Conservation (phyloP, 2,888 invertebrate species). For the Monoplex corrugatus region DNA sequence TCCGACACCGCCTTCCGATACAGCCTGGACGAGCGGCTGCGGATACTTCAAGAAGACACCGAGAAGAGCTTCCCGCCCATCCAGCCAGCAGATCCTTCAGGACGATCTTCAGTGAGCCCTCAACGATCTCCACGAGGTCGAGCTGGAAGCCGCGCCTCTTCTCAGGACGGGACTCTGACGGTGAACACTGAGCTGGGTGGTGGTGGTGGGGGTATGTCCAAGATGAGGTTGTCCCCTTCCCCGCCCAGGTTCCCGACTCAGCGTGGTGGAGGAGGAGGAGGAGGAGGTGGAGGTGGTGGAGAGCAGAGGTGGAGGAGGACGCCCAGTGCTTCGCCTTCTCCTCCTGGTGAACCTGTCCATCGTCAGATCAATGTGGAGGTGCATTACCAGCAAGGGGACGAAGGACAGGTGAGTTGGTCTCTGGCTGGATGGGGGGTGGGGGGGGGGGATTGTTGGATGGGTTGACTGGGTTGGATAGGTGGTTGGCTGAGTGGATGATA, state of each 20-base stretch:
- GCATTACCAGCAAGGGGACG: slow-evolving; percentile 56
- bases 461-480: too few relatives aligned
- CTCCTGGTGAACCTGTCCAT: slow-evolving; percentile 55
- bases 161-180: background rate
- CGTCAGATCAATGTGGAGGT: slow-evolving; percentile 69
- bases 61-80: slow-evolving; percentile 42
- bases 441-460: too few relatives aligned
- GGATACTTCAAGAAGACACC: slow-evolving; percentile 35
- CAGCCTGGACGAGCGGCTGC: slow-evolving; percentile 49
- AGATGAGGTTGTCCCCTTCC: slow-evolving; percentile 23
- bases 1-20: slow-evolving; percentile 46
- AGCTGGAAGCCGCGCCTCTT: background rate
- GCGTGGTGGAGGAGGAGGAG: slow-evolving; percentile 14
- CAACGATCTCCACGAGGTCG: background rate
- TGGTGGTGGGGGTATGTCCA: background rate
- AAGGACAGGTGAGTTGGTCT: slow-evolving; percentile 27
- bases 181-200: background rate
- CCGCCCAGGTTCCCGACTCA: background rate
- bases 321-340: slow-evolving; percentile 57
- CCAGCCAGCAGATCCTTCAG: background rate
- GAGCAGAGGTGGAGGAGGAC: slow-evolving; percentile 38
- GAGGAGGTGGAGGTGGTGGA: background rate
- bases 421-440: too few relatives aligned
- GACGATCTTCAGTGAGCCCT: background rate
- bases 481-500: too few relatives aligned